A percentile compares a stretch with the other conserved stretches of the same genome.
Conservation (phyloP, 2,888 invertebrate genomes). For the Rapana venosa region DNA sequence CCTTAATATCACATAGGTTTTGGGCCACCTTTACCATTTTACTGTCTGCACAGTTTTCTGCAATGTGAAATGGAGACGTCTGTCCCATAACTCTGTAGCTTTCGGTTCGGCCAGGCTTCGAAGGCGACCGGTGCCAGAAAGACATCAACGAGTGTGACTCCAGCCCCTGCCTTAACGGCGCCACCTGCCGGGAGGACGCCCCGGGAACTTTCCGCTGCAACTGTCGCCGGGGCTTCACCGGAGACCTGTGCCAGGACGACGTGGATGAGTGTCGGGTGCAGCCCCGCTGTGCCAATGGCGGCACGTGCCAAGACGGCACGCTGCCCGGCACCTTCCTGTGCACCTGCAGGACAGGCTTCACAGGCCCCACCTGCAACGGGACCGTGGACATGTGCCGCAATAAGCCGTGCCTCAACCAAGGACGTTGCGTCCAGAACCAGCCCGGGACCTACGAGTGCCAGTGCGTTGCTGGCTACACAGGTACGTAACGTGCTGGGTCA, state of each 20-base stretch:
- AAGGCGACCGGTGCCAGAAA: constrained; percentile 83
- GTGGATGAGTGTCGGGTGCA: constrained; percentile 95
- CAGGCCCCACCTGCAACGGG: constrained; percentile 46
- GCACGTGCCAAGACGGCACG: constrained; percentile 82
- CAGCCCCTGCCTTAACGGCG: constrained; percentile 94
- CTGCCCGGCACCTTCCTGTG: constrained; percentile 42
- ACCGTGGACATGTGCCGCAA: constrained; percentile 43
- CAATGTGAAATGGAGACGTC: no score
- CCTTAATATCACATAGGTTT: no score
- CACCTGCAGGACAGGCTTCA: constrained; percentile 47
- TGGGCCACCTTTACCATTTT: no score
- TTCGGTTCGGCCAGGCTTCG: constrained; percentile 44
- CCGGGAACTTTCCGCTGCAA: constrained; percentile 52
- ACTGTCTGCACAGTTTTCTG: no score
- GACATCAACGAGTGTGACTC: constrained; percentile 95
- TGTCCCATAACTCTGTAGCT: no score
- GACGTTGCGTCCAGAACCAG: constrained; percentile 40
- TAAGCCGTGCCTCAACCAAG: constrained; percentile 50
- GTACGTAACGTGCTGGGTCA: no score
- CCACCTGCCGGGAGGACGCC: constrained; percentile 83
- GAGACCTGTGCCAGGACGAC: constrained; percentile 86
- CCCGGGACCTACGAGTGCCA: constrained; percentile 46
- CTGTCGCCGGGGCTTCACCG: constrained; percentile 52
- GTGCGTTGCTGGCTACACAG: constrained; percentile 43
- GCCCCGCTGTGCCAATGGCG: constrained; percentile 94